Percentiles rank a stretch among this genome's conserved stretches.
Evolutionary conservation across 2,113 vertebrate genomes (phyloP).

Genomic region (Nyctibius bracteatus): DNA sequence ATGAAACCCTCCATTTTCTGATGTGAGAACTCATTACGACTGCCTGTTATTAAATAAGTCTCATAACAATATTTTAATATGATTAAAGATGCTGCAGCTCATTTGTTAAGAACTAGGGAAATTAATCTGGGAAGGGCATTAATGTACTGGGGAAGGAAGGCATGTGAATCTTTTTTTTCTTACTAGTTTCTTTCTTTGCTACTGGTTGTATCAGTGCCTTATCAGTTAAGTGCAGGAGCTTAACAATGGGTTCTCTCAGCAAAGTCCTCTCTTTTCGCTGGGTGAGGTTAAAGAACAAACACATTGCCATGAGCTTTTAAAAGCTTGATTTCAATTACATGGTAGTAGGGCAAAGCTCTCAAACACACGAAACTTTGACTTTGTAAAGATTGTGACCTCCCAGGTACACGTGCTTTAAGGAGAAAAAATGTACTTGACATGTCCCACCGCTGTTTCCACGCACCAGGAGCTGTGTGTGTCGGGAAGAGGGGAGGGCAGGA

Average conservation of each 20-base stretch:
- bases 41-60: conserved; percentile 1
- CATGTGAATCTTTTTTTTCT: conserved; percentile 25
- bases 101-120: neutral
- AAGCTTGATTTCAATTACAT: conserved; percentile 64
- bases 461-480: neutral
- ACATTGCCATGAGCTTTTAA: conserved; percentile 52
- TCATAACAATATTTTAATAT: conserved; percentile 31
- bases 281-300: conserved; percentile 45
- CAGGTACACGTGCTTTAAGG: conserved; percentile 57
- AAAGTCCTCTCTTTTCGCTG: neutral
- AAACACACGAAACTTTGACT: conserved; percentile 67
- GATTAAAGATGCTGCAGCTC: neutral
- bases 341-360: conserved; percentile 66
- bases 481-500: neutral
- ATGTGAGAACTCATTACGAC: neutral
- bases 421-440: conserved; percentile 65
- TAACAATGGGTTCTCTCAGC: conserved; percentile 11
- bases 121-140: neutral
- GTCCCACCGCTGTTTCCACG: conserved; percentile 44
- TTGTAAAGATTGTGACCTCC: conserved; percentile 65
- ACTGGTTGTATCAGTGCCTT: conserved; percentile 55
- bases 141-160: neutral
- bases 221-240: conserved; percentile 41
- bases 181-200: conserved; percentile 51
- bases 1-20: neutral